phyloP scores from a whole-genome alignment of 2,888 invertebrate genomes.

The Philereme vetulata region DNA sequence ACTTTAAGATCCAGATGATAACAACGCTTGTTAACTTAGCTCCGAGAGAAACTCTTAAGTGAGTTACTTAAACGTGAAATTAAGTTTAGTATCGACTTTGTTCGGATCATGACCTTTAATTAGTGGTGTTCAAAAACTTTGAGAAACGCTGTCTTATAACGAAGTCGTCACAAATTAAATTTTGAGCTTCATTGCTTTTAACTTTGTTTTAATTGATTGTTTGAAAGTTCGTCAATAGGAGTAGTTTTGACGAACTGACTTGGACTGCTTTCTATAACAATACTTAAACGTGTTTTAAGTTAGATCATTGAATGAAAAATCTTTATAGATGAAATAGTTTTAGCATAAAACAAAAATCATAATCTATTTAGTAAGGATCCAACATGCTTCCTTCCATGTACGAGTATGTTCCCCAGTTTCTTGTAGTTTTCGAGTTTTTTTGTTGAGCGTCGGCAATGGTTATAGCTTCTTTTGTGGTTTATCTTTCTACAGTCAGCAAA shows the following conservation, averaged over 20 bases:
- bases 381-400: too few relatives aligned
- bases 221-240: constrained; percentile 20
- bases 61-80: constrained; percentile 52
- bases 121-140: constrained; percentile 38
- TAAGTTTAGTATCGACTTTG: constrained; percentile 43
- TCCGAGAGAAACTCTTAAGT: constrained; percentile 48
- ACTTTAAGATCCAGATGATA: constrained; percentile 45
- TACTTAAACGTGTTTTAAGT: background rate
- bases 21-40: constrained; percentile 52
- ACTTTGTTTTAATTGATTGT: constrained; percentile 25
- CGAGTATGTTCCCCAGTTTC: too few relatives aligned
- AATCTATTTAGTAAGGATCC: too few relatives aligned
- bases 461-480: too few relatives aligned
- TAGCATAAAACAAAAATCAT: too few relatives aligned
- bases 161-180: constrained; percentile 34
- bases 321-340: too few relatives aligned
- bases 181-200: constrained; percentile 27
- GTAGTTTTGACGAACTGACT: background rate
- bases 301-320: too few relatives aligned
- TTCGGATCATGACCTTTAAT: constrained; percentile 39
- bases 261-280: background rate
- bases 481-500: too few relatives aligned
- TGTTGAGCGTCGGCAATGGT: too few relatives aligned
- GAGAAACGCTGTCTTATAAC: constrained; percentile 33
- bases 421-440: too few relatives aligned